Evolutionary conservation across 2,113 vertebrate species (phyloP).

Genomic region (Indri indri): DNA sequence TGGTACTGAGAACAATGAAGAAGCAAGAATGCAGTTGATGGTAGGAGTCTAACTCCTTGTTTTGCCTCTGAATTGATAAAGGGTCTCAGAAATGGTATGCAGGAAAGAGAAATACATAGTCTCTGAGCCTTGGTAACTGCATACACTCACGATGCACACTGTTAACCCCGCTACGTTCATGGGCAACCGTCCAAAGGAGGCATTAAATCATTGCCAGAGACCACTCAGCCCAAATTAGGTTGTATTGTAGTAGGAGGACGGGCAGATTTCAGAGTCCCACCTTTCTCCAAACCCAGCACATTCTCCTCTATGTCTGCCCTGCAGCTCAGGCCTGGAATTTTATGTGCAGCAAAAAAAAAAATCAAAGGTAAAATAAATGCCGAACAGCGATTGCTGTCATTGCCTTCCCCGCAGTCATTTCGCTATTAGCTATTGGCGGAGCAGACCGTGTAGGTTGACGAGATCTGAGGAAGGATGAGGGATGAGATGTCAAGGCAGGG

Average conservation of each 20-base stretch:
- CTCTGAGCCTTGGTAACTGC: background rate
- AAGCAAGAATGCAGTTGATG: background rate
- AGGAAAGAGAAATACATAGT: background rate
- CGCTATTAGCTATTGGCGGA: conserved; percentile 8
- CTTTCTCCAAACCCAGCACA: background rate
- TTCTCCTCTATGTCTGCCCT: background rate
- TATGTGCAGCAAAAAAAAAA: conserved; percentile 19
- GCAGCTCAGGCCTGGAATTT: background rate
- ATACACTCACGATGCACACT: background rate
- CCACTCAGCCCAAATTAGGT: background rate
- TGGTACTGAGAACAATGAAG: background rate
- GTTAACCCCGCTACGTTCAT: background rate
- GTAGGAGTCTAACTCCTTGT: background rate
- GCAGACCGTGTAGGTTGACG: background rate
- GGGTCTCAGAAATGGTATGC: background rate
- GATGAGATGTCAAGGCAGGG: conserved; percentile 46
- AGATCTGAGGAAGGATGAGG: conserved; percentile 50
- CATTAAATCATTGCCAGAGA: background rate
- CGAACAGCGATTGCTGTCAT: background rate
- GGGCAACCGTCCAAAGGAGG: background rate
- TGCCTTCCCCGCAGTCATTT: background rate
- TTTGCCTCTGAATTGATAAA: background rate
- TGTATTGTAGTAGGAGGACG: background rate
- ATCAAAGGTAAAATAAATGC: conserved; percentile 36
- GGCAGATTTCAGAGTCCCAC: background rate